These are phyloP conservation scores for Nannoperca obscura DNA, from an alignment of 2,797 vertebrate species.

Conservation along the genomic window DNA sequence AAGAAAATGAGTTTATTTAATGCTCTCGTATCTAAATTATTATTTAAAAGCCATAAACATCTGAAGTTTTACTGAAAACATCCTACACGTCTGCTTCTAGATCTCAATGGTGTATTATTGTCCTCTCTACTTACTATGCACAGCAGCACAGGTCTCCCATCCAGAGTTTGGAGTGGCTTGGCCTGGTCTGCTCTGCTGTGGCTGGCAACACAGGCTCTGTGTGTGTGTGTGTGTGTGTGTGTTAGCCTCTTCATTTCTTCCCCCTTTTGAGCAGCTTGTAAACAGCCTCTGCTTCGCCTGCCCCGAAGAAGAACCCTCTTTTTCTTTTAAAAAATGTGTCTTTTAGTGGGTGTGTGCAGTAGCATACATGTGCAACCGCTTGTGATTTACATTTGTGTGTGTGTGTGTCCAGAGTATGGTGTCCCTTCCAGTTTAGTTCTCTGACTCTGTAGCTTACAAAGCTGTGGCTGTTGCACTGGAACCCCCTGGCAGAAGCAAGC, in stretches of 20 bases:
- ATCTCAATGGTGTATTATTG: constrained; percentile 47
- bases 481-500: background rate
- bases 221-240: constrained; percentile 23
- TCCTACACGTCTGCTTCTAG: background rate
- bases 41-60: constrained; percentile 8
- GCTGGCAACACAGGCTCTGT: constrained; percentile 52
- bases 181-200: constrained; percentile 50
- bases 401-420: background rate
- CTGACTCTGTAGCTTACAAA: background rate
- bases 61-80: background rate
- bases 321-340: background rate
- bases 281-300: constrained; percentile 33
- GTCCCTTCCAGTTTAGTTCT: constrained; percentile 1
- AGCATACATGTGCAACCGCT: background rate
- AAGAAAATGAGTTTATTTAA: background rate
- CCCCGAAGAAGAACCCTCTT: constrained; percentile 28
- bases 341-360: constrained; percentile 5
- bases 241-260: constrained; percentile 53
- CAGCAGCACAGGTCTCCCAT: constrained; percentile 61
- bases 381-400: background rate
- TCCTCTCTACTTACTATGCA: constrained; percentile 70
- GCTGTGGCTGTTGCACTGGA: background rate
- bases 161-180: constrained; percentile 65
- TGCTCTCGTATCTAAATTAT: background rate
- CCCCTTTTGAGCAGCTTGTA: constrained; percentile 58